Conservation (phyloP, 2,888 invertebrate genomes). For the Oscheius sp. region DNA sequence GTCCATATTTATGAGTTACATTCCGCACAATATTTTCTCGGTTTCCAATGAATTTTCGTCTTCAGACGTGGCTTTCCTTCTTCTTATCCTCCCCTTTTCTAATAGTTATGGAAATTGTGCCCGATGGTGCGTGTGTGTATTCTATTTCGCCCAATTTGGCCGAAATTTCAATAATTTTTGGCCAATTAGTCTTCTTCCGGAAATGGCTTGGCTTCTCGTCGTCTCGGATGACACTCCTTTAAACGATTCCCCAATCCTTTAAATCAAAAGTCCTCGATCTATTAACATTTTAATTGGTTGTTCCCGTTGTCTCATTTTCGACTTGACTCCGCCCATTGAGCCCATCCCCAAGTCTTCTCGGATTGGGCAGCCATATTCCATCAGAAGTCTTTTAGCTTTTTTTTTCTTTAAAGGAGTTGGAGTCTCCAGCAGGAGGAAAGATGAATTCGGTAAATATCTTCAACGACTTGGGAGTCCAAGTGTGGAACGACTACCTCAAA, state of each 20-base stretch:
- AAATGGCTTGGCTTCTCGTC: slow-evolving; percentile 15
- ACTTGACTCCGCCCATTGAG: slow-evolving; percentile 9
- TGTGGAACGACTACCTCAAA: slow-evolving; percentile 60
- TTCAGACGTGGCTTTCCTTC: not conserved
- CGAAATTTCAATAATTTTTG: slow-evolving; percentile 39
- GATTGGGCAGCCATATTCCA: not conserved
- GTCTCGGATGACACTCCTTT: not conserved
- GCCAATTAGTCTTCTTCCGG: slow-evolving; percentile 24
- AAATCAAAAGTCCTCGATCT: not conserved
- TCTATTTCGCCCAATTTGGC: slow-evolving; percentile 31
- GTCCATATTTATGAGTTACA: no score
- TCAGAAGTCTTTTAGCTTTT: not conserved
- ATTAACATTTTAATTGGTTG: slow-evolving; percentile 38
- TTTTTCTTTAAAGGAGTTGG: not conserved
- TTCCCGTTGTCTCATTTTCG: slow-evolving; percentile 4
- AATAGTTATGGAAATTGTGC: slow-evolving; percentile 37
- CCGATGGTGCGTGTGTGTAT: slow-evolving; percentile 37
- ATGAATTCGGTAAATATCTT: slow-evolving; percentile 27
- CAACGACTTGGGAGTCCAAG: slow-evolving; percentile 27
- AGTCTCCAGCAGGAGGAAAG: not conserved
- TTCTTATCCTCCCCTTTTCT: slow-evolving; percentile 8
- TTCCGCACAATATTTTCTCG: no score
- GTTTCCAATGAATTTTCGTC: not conserved
- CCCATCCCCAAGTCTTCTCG: not conserved
- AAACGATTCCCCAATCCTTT: not conserved